Base-by-base conservation (phyloP, 2,113 vertebrate species). In the Zosterops hypoxanthus region DNA sequence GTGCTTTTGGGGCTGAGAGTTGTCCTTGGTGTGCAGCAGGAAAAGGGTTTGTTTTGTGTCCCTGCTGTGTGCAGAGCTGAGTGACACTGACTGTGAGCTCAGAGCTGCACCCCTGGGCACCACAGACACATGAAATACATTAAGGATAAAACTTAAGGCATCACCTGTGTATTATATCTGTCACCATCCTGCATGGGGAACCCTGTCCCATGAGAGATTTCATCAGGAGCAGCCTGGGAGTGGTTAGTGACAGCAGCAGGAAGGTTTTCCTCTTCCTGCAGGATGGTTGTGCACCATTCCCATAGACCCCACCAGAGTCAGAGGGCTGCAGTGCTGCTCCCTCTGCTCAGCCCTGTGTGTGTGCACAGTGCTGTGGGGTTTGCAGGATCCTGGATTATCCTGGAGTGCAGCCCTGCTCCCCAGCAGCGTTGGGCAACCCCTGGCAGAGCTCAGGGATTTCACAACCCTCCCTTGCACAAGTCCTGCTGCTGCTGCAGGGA, bases 391-490 rank as follows among this genome's bases (percentile, higher is more conserved):
- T 42, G 80, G 25, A 34, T 41, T 34, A 33, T 55, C 73, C 61
- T 8, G n/a, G 75, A 66, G 76, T 7, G 6, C 65, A 39, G 61
- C 11, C 2, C 42, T 92, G 50, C 82, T 68, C 1, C 84, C 71
- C 34, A 1, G 34, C 11, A 11, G 73, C 2, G 36, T 96, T 96
- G 94, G 91, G 95, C 84, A 97, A 96, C 1, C 23, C 44, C 56
- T 97, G 97, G 94, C 94, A 93, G 84, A 31, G 57, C 7, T 0
- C 0, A 0, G 36, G 72, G 56, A 65, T 95, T 95, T 79, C 95
- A 92, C 82, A 96, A 95, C 21, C 50, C 2, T 9, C 50, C 0
- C 73, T 97, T 97, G 89, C 92, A 94, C 95, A 96, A 96, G 80
- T 33, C 60, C 41, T 39, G 39, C 8, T 25, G 72, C 64, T 86